Evolutionary conservation across 2,888 invertebrate genomes (phyloP).

Genomic region (Mactromeris polynyma): DNA sequence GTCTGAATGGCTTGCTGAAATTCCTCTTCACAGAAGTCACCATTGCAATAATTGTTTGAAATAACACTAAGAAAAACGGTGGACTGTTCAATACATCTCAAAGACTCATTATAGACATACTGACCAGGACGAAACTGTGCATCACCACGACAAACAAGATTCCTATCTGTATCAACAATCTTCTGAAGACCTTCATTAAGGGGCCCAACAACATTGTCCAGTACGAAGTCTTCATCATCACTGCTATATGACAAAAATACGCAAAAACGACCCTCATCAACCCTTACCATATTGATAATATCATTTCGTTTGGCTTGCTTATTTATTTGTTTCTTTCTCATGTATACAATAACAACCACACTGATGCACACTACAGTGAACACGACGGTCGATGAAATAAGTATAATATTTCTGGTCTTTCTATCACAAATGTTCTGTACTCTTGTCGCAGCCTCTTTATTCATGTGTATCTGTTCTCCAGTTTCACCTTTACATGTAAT

Average conservation of each 20-base stretch:
- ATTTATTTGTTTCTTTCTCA: neutral
- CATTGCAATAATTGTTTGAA: neutral
- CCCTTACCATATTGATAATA: neutral
- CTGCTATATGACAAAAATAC: neutral
- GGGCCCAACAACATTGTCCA: neutral
- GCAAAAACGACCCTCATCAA: neutral
- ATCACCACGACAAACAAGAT: neutral
- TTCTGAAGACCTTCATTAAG: neutral
- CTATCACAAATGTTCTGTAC: neutral
- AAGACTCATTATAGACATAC: neutral
- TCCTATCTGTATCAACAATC: neutral
- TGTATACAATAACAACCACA: neutral
- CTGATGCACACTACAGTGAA: neutral
- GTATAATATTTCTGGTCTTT: neutral
- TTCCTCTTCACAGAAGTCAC: neutral
- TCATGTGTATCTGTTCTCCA: neutral
- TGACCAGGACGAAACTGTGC: neutral
- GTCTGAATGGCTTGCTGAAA: neutral
- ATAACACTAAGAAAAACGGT: neutral
- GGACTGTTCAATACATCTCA: neutral
- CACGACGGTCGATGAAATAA: neutral
- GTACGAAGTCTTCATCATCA: neutral
- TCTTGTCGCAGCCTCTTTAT: neutral
- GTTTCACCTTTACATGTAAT: neutral
- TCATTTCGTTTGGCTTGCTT: neutral